A percentile compares a stretch with the other conserved stretches of the same genome.
Conservation (phyloP, 2,888 invertebrate species). For the Cheilosia variabilis region DNA sequence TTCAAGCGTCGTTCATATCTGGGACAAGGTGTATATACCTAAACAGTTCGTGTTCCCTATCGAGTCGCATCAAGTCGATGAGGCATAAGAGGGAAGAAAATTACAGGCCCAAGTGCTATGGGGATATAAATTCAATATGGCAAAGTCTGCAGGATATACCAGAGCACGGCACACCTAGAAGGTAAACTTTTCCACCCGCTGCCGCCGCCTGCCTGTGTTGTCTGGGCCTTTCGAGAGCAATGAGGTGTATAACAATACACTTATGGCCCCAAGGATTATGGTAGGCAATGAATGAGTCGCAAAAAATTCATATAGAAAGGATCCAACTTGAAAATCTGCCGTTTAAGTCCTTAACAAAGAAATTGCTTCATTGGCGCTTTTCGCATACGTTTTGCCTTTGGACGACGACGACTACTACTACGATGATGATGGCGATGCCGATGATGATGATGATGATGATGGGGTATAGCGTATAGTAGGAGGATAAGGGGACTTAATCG, state of each 20-base stretch:
- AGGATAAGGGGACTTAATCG: conserved; percentile 68
- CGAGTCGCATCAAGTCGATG: conserved; percentile 37
- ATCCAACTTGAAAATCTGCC: conserved; percentile 75
- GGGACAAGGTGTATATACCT: conserved; percentile 71
- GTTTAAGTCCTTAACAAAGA: conserved; percentile 75
- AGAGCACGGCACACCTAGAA: conserved; percentile 68
- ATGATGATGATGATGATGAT: too few species aligned
- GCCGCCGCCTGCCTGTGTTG: conserved; percentile 34
- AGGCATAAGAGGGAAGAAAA: conserved; percentile 43
- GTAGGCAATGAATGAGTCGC: conserved; percentile 73
- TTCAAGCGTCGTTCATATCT: conserved; percentile 72
- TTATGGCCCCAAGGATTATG: conserved; percentile 75
- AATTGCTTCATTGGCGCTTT: conserved; percentile 76
- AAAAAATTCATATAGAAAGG: conserved; percentile 75
- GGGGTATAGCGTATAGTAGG: not conserved
- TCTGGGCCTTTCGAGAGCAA: conserved; percentile 73
- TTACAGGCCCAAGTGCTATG: conserved; percentile 56
- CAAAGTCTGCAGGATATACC: conserved; percentile 72
- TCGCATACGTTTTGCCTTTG: conserved; percentile 68
- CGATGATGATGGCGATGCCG: not conserved
- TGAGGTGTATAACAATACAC: conserved; percentile 76
- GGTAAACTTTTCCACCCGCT: conserved; percentile 69
- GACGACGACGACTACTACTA: conserved; percentile 32
- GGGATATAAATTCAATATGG: conserved; percentile 74
- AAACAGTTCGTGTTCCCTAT: conserved; percentile 38